Evolutionary conservation across 2,113 vertebrate species (phyloP).

Genomic region (Coptodon bakossiorum): DNA sequence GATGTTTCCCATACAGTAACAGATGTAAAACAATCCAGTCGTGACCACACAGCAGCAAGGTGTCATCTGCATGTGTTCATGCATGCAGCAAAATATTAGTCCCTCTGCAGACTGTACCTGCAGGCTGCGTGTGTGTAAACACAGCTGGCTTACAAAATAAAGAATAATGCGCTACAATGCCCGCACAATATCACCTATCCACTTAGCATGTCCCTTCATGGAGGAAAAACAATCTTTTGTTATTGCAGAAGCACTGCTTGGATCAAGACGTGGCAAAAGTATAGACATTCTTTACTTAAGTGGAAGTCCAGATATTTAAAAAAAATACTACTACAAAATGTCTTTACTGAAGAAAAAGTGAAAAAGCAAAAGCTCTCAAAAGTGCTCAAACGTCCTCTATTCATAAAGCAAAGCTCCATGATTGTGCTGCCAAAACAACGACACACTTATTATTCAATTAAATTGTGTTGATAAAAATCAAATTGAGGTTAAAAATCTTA

Average conservation of each 20-base stretch:
- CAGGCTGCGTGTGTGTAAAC: neutral
- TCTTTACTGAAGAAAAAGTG: neutral
- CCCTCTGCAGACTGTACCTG: neutral
- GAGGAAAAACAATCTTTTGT: neutral
- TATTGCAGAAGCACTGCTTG: neutral
- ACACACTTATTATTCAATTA: neutral
- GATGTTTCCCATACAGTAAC: neutral
- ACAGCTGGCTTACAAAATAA: neutral
- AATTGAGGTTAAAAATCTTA: neutral
- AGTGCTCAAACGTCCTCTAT: neutral
- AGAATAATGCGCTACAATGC: neutral
- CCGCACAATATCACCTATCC: neutral
- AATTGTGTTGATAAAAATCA: neutral
- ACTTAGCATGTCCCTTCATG: fast-evolving
- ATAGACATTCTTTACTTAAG: neutral
- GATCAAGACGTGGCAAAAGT: neutral
- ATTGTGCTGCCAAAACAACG: neutral
- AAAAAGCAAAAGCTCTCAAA: neutral
- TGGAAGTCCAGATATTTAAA: neutral
- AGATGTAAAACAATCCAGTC: neutral
- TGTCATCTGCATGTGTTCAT: neutral
- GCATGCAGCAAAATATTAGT: neutral
- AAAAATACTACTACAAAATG: neutral
- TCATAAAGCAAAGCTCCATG: neutral
- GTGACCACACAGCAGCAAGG: neutral